These are phyloP conservation scores for Corythornis vintsioides DNA, from an alignment of 2,113 vertebrate genomes.

Conservation along the genomic window DNA sequence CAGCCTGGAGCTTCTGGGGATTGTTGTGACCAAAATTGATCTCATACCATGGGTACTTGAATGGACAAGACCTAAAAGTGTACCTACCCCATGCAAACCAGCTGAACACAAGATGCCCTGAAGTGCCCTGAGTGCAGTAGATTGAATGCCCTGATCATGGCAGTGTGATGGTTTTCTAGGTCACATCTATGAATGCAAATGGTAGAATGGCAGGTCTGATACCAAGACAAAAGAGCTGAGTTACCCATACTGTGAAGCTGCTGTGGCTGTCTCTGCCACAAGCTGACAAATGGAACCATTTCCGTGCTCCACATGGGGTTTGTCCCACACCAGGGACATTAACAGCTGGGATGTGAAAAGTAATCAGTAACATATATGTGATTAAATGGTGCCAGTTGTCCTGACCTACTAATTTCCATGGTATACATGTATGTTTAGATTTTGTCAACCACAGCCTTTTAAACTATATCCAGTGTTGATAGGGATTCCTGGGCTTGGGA, in stretches of 20 bases:
- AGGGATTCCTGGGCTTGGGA: not conserved
- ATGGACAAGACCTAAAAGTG: not conserved
- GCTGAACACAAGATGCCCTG: not conserved
- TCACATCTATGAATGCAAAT: not conserved
- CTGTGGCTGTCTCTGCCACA: not conserved
- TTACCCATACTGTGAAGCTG: not conserved
- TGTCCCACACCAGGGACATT: not conserved
- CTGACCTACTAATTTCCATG: not conserved
- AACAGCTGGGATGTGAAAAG: not conserved
- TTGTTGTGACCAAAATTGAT: too few species aligned
- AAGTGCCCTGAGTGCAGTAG: not conserved
- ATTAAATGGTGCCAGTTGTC: not conserved
- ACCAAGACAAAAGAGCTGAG: not conserved
- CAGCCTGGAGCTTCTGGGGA: too few species aligned
- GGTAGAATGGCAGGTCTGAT: not conserved
- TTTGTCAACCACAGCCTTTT: not conserved
- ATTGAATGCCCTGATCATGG: not conserved
- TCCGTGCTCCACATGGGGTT: not conserved
- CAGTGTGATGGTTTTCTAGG: not conserved
- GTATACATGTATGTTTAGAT: not conserved
- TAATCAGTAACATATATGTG: not conserved
- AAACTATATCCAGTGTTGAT: not conserved
- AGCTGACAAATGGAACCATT: not conserved
- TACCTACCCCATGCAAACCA: not conserved
- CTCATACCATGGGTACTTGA: not conserved